Evolutionary conservation across 2,113 vertebrate genomes (phyloP).

Genomic region (Caranx ignobilis): DNA sequence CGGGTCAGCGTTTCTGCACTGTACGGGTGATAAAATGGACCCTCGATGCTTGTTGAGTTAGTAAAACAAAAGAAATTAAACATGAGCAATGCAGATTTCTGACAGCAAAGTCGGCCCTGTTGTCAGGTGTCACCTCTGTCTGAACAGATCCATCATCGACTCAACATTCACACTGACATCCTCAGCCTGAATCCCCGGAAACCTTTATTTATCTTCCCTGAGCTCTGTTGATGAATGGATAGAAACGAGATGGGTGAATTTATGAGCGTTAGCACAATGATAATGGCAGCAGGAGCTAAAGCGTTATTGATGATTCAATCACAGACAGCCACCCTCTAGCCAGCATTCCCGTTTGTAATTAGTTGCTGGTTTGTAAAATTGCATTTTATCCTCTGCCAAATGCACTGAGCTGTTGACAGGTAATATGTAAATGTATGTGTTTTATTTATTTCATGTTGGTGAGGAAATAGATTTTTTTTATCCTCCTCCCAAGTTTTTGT

Average conservation of each 20-base stretch:
- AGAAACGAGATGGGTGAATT: constrained; percentile 67
- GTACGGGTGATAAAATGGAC: constrained; percentile 40
- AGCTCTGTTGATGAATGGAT: constrained; percentile 72
- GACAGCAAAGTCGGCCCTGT: constrained; percentile 13
- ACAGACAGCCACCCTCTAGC: constrained; percentile 50
- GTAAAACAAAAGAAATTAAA: constrained; percentile 56
- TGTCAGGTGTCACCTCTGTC: constrained; percentile 46
- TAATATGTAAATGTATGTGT: constrained; percentile 48
- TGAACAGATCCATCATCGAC: constrained; percentile 52
- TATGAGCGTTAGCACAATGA: constrained; percentile 71
- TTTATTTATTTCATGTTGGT: constrained; percentile 50
- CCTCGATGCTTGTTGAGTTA: constrained; percentile 26
- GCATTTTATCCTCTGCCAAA: constrained; percentile 59
- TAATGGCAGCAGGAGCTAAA: constrained; percentile 69
- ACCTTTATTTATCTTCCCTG: constrained; percentile 70
- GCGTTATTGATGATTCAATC: constrained; percentile 82
- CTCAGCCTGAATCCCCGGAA: constrained; percentile 41
- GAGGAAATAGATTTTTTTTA: constrained; percentile 20
- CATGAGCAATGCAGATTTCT: constrained; percentile 15
- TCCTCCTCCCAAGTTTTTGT: constrained; percentile 40
- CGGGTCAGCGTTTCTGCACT: constrained; percentile 37
- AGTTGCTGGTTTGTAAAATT: constrained; percentile 64
- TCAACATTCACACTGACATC: constrained; percentile 19
- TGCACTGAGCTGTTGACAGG: constrained; percentile 34
- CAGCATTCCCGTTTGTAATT: constrained; percentile 65